Percentiles rank a stretch among this genome's conserved stretches.
Conservation (phyloP, 1,140 invertebrate genomes). For the Hyposmocoma kahamanoa region DNA sequence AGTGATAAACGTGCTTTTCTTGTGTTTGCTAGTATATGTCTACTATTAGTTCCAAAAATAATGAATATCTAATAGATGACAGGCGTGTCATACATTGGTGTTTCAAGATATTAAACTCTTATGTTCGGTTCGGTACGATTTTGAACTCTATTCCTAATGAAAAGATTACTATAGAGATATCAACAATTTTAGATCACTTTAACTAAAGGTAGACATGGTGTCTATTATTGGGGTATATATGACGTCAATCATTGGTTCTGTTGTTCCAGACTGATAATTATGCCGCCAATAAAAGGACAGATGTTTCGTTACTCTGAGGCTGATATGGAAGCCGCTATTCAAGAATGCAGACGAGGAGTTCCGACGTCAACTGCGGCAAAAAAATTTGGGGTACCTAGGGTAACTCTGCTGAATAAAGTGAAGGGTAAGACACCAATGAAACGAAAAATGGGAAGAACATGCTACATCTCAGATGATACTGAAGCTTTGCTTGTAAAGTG, state of each 20-base stretch:
- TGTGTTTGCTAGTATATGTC: not conserved
- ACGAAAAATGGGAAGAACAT: conserved; percentile 30
- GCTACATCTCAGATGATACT: conserved; percentile 28
- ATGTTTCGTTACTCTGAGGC: not conserved
- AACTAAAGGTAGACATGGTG: not conserved
- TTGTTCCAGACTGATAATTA: not conserved
- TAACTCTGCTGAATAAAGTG: conserved; percentile 36
- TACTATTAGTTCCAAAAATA: not conserved
- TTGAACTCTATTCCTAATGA: not conserved
- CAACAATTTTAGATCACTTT: not conserved
- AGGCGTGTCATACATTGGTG: not conserved
- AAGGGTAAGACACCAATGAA: conserved; percentile 25
- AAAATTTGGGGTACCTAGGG: conserved; percentile 35
- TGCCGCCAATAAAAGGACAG: not conserved
- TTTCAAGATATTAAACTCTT: not conserved
- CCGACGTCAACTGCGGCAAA: conserved; percentile 15
- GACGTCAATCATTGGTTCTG: not conserved
- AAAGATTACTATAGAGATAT: not conserved
- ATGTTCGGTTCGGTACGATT: not conserved
- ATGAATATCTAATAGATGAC: not conserved
- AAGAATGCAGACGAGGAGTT: not conserved
- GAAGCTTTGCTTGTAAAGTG: conserved; percentile 37
- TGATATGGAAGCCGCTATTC: not conserved
- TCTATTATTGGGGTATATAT: not conserved
- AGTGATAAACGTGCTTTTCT: not conserved